Evolutionary conservation across 2,888 invertebrate genomes (phyloP), one percentile per base, ranked within the genome.

Genomic region (Aporophyla nigra): DNA sequence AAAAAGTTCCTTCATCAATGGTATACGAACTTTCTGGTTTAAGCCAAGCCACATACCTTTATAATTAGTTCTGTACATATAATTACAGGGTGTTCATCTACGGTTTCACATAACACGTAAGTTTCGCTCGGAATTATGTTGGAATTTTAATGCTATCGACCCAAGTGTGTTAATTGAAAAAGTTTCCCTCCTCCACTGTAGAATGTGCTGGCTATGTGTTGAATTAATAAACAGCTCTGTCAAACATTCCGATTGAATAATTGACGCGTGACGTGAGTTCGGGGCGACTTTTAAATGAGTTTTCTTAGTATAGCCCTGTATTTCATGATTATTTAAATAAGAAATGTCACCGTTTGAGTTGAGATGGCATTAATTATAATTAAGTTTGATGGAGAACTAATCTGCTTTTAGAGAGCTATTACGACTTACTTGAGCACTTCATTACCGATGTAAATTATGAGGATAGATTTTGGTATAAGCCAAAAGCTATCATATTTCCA

Each of bases 91-190:
- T 78, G 86, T 74, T 87, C 87, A 89, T 88, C 84, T 86, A 87
- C 33, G 66, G 71, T 59, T 89, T 85, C 88, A 79, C 86, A 85
- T 85, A 87, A 89, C 90, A 90, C 87, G 86, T 91, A 91, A 91
- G 83, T 87, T 89, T 87, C 83, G 90, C 89, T 4, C 43, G 90
- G 92, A 93, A 94, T 94, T 92, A 92, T 91, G 91, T 90, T 87
- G 93, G 94, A 95, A 95, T 95, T 95, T 95, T 93, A 95, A 95
- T 93, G 93, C 88, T 89, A 94, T 93, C 92, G 92, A 92, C 91
- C 90, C 87, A 87, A 89, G 90, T 91, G 89, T 91, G 92, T 93
- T 96, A 96, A 96, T 96, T 96, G 95, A 95, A 96, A 96, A 96
- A 96, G 90, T 96, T 96, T 93, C 86, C 86, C 81, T 83, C 87